These are phyloP conservation scores for Chloebia gouldiae DNA, from an alignment of 2,113 vertebrate species.

Conservation along the genomic window DNA sequence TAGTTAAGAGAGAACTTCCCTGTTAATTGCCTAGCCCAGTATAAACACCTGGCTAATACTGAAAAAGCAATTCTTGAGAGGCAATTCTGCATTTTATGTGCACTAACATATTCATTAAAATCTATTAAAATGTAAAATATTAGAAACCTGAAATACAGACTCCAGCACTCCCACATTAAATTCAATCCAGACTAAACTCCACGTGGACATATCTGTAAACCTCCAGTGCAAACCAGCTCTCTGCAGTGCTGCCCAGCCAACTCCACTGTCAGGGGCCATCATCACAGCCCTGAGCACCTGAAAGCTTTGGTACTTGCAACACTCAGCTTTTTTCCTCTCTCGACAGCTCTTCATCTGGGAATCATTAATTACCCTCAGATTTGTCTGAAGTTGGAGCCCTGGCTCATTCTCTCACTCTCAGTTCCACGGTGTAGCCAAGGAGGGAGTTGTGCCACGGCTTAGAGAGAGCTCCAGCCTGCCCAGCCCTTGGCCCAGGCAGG, in stretches of 20 bases:
- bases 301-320: neutral
- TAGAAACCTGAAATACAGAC: neutral
- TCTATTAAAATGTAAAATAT: neutral
- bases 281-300: neutral
- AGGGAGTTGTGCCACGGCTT: neutral
- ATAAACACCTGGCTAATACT: neutral
- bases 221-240: neutral
- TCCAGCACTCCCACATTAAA: neutral
- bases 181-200: neutral
- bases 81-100: neutral
- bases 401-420: neutral
- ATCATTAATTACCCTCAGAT: neutral
- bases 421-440: neutral
- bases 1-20: neutral
- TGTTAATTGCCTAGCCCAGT: neutral
- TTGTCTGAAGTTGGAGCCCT: neutral
- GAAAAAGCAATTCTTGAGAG: neutral
- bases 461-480: neutral
- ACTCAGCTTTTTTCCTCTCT: neutral
- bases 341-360: neutral
- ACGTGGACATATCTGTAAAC: neutral
- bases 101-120: neutral
- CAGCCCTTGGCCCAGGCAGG: rapidly evolving
- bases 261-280: neutral
- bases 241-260: neutral